These are phyloP conservation scores for Gobiocypris rarus DNA, from an alignment of 2,113 vertebrate genomes.

Conservation along the genomic window DNA sequence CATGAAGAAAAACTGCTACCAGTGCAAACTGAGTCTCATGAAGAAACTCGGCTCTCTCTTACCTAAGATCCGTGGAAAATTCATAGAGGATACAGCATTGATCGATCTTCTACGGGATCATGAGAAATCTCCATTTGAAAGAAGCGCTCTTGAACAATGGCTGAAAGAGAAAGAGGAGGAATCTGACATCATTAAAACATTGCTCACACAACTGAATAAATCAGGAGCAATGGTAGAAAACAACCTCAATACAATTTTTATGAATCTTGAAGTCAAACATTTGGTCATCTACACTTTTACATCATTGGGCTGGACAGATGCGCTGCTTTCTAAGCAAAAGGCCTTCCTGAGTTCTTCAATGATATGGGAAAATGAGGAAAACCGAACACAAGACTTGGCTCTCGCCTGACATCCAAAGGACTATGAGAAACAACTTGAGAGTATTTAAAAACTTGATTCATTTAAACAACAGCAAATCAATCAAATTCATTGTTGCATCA, in stretches of 20 bases:
- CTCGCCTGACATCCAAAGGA: not conserved
- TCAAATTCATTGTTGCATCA: slow-evolving; percentile 38
- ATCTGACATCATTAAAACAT: slow-evolving; percentile 14
- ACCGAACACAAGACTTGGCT: not conserved
- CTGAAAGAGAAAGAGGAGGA: slow-evolving; percentile 30
- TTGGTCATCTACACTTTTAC: slow-evolving; percentile 54
- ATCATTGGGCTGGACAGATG: slow-evolving; percentile 37
- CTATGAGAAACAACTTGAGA: not conserved
- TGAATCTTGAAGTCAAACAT: slow-evolving; percentile 21
- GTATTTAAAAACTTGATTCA: not conserved
- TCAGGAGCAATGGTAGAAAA: not conserved
- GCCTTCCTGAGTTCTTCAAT: slow-evolving; percentile 25
- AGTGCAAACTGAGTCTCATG: slow-evolving; percentile 35
- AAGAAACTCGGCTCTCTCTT: slow-evolving; percentile 37
- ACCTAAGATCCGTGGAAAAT: slow-evolving; percentile 48
- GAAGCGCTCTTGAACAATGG: slow-evolving; percentile 32
- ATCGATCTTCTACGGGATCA: slow-evolving; percentile 9
- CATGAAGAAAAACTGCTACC: slow-evolving; percentile 26
- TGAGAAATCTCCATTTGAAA: slow-evolving; percentile 49
- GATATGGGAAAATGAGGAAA: not conserved
- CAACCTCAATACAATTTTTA: slow-evolving; percentile 21
- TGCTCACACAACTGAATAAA: not conserved
- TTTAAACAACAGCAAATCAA: not conserved
- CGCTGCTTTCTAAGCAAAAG: slow-evolving; percentile 30
- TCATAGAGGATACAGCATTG: slow-evolving; percentile 35